These are phyloP conservation scores for Drosophila greeni DNA, from an alignment of 2,888 invertebrate species.

Conservation along the genomic window DNA sequence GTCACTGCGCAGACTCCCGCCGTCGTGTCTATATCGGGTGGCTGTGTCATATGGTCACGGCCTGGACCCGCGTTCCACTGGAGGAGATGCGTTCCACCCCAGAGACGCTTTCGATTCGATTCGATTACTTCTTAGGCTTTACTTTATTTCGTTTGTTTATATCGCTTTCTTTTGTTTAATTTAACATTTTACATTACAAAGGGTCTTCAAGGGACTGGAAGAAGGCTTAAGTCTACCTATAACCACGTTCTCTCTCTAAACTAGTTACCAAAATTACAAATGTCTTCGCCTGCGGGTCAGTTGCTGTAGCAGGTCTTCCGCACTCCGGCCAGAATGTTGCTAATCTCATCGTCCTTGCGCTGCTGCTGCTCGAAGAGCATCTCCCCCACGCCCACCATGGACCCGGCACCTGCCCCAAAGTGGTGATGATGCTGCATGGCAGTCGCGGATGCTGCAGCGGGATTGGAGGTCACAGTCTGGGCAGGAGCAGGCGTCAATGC, in stretches of 20 bases:
- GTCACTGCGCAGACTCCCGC: constrained; percentile 50
- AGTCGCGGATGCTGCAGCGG: neutral
- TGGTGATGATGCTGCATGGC: constrained; percentile 53
- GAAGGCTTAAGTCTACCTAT: constrained; percentile 38
- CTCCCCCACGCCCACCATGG: constrained; percentile 50
- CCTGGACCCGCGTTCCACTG: constrained; percentile 29
- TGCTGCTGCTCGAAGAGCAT: constrained; percentile 78
- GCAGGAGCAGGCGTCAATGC: constrained; percentile 13
- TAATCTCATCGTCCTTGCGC: constrained; percentile 91
- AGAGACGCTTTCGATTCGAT: constrained; percentile 26
- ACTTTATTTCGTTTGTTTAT: constrained; percentile 31
- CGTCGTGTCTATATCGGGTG: constrained; percentile 63
- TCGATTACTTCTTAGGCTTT: constrained; percentile 40
- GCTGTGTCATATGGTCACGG: constrained; percentile 46
- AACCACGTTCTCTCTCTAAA: constrained; percentile 25
- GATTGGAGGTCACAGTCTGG: constrained; percentile 37
- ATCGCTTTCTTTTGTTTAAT: constrained; percentile 1
- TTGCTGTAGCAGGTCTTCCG: constrained; percentile 92
- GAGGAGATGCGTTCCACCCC: constrained; percentile 24
- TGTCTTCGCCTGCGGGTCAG: constrained; percentile 73
- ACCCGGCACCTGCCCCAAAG: constrained; percentile 19
- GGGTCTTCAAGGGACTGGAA: constrained; percentile 9
- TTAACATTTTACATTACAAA: constrained; percentile 37
- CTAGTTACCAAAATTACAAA: constrained; percentile 33
- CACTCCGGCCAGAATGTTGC: constrained; percentile 92